These are phyloP conservation scores for Cossypha heuglini DNA, from an alignment of 2,797 vertebrate genomes.

Conservation along the genomic window DNA sequence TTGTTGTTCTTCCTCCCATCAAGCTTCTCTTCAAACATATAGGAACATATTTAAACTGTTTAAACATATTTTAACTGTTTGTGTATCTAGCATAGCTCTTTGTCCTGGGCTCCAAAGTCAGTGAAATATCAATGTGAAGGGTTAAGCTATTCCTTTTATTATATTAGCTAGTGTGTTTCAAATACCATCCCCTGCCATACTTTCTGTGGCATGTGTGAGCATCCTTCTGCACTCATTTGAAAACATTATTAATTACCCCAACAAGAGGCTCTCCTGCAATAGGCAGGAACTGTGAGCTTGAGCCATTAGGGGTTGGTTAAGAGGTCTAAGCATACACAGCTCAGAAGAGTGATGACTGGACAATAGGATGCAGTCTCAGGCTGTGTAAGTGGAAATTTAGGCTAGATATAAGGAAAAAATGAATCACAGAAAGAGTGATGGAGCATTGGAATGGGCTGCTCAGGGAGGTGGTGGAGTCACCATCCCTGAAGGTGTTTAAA, in stretches of 20 bases:
- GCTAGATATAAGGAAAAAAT: not conserved
- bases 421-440: not conserved
- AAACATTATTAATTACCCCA: not conserved
- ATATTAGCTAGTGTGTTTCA: not conserved
- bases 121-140: not conserved
- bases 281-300: not conserved
- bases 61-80: not conserved
- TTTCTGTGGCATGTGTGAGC: not conserved
- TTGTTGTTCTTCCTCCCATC: not conserved
- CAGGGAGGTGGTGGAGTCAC: not conserved
- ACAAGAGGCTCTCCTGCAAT: not conserved
- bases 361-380: not conserved
- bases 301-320: not conserved
- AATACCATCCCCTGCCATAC: not conserved
- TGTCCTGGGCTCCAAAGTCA: not conserved
- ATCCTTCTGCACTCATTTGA: not conserved
- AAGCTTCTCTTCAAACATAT: not conserved
- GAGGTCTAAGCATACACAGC: not conserved
- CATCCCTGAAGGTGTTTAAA: not conserved
- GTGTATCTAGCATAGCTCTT: not conserved
- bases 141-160: not conserved
- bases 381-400: not conserved
- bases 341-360: not conserved
- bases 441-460: not conserved
- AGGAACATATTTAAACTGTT: not conserved